Percentiles rank a stretch among this genome's conserved stretches.
phyloP scores from a whole-genome alignment of 1,140 invertebrate species.

The Cydia strobilella region DNA sequence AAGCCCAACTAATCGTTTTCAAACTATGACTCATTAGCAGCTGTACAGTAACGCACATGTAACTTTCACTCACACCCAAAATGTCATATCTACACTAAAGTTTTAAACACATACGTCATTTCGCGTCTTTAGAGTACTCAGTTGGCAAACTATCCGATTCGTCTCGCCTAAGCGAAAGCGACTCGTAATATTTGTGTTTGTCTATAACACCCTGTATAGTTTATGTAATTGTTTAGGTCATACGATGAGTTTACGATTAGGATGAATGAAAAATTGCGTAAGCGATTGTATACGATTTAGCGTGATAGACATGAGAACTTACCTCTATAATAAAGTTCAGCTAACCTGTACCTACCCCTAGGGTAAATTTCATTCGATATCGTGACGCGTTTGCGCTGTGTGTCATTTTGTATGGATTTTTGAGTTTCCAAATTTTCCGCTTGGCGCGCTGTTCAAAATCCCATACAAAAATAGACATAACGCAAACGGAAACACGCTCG shows the following conservation, averaged over 20 bases:
- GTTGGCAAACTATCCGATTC: conserved; percentile 12
- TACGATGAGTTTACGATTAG: background rate
- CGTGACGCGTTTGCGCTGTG: too few species aligned
- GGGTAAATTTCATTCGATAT: too few species aligned
- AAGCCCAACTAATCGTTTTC: background rate
- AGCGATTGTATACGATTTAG: background rate
- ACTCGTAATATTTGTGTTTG: conserved; percentile 31
- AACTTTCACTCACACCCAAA: background rate
- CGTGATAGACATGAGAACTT: background rate
- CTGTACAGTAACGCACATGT: background rate
- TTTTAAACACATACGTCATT: background rate
- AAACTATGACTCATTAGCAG: conserved; percentile 15
- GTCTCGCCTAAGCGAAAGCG: conserved; percentile 34
- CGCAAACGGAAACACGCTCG: too few species aligned
- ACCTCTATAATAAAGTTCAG: background rate
- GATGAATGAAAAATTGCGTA: conserved; percentile 3
- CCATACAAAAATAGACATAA: too few species aligned
- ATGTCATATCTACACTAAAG: background rate
- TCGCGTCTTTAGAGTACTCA: background rate
- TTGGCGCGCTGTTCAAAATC: too few species aligned
- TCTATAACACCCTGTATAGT: conserved; percentile 16
- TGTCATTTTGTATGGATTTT: too few species aligned
- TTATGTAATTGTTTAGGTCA: conserved; percentile 23
- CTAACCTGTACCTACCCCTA: too few species aligned
- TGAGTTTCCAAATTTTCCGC: too few species aligned